Evolutionary conservation across 2,888 invertebrate species (phyloP), one percentile per base, ranked within the genome.

Genomic region (Synanthedon tipuliformis): DNA sequence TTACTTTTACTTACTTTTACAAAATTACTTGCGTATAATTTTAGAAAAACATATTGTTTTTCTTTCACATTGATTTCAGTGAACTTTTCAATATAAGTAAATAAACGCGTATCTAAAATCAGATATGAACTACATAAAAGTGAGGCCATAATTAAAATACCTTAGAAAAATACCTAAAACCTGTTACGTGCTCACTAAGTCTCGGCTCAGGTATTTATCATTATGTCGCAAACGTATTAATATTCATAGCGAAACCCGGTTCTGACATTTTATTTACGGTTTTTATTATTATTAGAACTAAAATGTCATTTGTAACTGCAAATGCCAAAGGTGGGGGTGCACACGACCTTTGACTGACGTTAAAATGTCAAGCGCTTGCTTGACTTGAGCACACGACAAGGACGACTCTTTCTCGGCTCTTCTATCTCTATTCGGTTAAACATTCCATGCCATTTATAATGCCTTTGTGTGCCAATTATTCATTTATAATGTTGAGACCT

Each of bases 281-380:
- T 64, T 68, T 73, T 75, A 72, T 72, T 67, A 58, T 59, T 61
- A 64, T 72, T 71, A 75, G 66, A 71, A 67, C 57, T 65, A 63
- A 81, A 83, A 85, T 83, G 76, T 76, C 78, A 81, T 68, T 71
- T 73, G 68, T 66, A 64, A 74, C 63, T 66, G 54, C 61, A 77
- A 84, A 87, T 86, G 81, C 69, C 81, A 85, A 69, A 86, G 86
- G 82, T 82, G 67, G 71, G 64, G 74, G 81, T 78, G 77, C 77
- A 74, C 78, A 76, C 80, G 85, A 85, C 86, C 85, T 86, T 85
- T 86, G 85, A 81, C 85, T 81, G 68, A 69, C 64, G 62, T 73
- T 64, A 61, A 87, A 87, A 86, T 87, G 85, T 80, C 85, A 86
- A 85, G 78, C 77, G 78, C 78, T 85, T 34, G 34, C 34, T 34